Evolutionary conservation across 37 sponge, comb jelly and placozoan species (phyloP).

Genomic region (Diacarnus erythraeanus): DNA sequence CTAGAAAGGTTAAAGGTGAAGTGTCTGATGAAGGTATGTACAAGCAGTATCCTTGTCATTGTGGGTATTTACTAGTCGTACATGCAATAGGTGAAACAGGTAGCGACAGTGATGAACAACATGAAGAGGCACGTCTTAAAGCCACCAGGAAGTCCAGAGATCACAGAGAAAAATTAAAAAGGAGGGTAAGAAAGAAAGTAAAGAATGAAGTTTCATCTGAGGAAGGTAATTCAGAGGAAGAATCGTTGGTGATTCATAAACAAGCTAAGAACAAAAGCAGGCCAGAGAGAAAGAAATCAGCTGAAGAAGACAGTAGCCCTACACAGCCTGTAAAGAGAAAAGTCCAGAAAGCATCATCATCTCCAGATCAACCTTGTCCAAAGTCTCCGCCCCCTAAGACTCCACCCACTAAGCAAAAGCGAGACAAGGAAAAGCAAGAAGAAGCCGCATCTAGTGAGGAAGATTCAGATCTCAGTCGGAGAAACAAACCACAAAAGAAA

Average conservation of each 20-base stretch:
- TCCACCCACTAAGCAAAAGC: not conserved
- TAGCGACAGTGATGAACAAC: constrained; percentile 24
- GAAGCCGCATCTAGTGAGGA: not conserved
- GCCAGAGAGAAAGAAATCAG: not conserved
- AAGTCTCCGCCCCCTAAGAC: not conserved
- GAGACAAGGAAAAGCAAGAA: not conserved
- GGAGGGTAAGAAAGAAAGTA: not conserved
- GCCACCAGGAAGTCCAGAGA: constrained; percentile 46
- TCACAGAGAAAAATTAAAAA: constrained; percentile 39
- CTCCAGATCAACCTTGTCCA: not conserved
- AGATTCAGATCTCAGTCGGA: not conserved
- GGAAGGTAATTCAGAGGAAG: not conserved
- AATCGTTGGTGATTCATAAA: not conserved
- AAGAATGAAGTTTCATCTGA: not conserved
- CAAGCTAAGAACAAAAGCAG: not conserved
- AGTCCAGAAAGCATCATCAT: not conserved
- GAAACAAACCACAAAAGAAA: not conserved
- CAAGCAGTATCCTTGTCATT: not conserved
- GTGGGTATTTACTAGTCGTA: not conserved
- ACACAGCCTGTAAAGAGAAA: not conserved
- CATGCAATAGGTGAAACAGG: not conserved
- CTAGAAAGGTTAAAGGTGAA: not conserved
- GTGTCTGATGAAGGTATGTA: not conserved
- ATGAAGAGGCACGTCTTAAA: constrained; percentile 25
- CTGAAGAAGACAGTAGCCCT: not conserved